Base-by-base conservation (phyloP, 2,888 invertebrate genomes). In the Phorcus lineatus region DNA sequence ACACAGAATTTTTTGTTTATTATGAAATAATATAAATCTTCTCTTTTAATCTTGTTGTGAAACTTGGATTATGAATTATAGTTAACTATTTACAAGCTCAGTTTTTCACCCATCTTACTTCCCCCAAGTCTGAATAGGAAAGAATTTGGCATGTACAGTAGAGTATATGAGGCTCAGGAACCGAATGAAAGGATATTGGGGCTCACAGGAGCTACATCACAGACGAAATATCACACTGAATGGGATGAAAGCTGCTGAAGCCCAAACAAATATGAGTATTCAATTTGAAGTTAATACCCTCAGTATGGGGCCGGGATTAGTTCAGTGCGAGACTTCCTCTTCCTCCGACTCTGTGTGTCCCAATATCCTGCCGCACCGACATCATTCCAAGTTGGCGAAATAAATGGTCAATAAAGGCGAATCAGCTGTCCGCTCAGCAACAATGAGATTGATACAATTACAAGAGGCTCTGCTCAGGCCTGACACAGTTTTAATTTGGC, bases 371-470 rank as follows among this genome's bases (percentile, higher is more conserved):
- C 28, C 62, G 4, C n/a, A 62, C 62, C 28, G 24, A 28, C 24
- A 2, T 7, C 62, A 17, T 16, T 28, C 62, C 28, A 24, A 62
- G 28, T 62, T 28, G 28, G 62, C 24, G 24, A 28, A 62, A 62
- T 62, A 62, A 62, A 62, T 62, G 62, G 62, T 62, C 62, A 62
- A 62, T 62, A 62, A 62, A 62, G 28, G 24, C 28, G 62, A 62
- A 62, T 62, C 62, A 62, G 62, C 62, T 62, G 62, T 28, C 62
- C 62, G 62, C 24, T 62, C 62, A 28, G 62, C 28, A 62, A 62
- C 62, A 62, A 62, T 62, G 62, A 62, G 62, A 62, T 62, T 62
- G 62, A 62, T 62, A 62, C 62, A 62, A 62, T 62, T 62, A 62
- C 62, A 62, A 62, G 28, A 24, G 28, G 28, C 28, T 24, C 62